Evolutionary conservation across 2,797 vertebrate species (phyloP).

Genomic region (Podarcis siculus): DNA sequence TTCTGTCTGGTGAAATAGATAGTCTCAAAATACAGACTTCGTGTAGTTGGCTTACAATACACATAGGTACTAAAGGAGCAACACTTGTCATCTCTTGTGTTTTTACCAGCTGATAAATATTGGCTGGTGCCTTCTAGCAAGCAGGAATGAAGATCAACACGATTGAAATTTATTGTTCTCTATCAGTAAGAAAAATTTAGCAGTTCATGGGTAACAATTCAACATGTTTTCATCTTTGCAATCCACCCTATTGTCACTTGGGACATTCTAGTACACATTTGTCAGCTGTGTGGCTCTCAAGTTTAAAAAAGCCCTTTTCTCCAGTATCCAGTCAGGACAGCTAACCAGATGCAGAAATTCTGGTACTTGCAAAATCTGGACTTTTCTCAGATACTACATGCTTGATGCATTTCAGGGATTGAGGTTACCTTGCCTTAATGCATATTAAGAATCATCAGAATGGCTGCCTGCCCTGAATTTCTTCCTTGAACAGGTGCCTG

Average conservation of each 20-base stretch:
- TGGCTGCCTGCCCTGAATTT: not conserved
- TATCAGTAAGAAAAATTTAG: constrained; percentile 22
- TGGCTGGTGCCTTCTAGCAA: not conserved
- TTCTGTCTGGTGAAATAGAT: not conserved
- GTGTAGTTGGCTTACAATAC: rapidly evolving
- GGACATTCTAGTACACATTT: not conserved
- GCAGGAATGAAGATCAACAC: not conserved
- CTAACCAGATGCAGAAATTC: not conserved
- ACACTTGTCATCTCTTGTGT: not conserved
- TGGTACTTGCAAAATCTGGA: not conserved
- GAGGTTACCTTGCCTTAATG: not conserved
- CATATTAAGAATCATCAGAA: not conserved
- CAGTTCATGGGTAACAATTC: constrained; percentile 9
- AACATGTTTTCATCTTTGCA: not conserved
- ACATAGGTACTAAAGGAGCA: not conserved
- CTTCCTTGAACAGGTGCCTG: not conserved
- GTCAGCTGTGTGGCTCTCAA: not conserved
- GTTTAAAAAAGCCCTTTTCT: not conserved
- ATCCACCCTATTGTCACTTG: not conserved
- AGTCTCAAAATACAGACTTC: constrained; percentile 27
- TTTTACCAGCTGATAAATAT: constrained; percentile 11
- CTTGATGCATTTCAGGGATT: not conserved
- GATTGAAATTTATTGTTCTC: constrained; percentile 13
- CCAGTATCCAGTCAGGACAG: not conserved
- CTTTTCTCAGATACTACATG: not conserved